Conservation (phyloP, 2,113 vertebrate genomes). For the Nothocercus julius region DNA sequence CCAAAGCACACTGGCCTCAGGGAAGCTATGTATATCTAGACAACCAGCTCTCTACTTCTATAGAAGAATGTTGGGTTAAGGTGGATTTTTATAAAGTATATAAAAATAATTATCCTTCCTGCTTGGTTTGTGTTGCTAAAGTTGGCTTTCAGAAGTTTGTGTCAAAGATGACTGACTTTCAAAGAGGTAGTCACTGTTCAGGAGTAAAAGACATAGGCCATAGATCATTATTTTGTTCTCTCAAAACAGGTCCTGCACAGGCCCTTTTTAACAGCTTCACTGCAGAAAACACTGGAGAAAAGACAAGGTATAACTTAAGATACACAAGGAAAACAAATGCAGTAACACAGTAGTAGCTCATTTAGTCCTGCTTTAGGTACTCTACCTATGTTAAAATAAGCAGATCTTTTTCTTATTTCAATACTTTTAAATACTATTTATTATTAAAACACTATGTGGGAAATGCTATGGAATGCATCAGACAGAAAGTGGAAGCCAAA, state of each 20-base stretch:
- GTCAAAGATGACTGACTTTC: conserved; percentile 30
- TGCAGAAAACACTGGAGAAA: neutral
- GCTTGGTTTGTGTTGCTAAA: conserved; percentile 4
- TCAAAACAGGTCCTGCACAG: neutral
- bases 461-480: neutral
- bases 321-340: neutral
- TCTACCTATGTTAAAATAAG: neutral
- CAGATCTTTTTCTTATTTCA: neutral
- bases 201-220: neutral
- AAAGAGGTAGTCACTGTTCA: conserved; percentile 18
- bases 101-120: conserved; percentile 44
- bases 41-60: neutral
- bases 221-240: neutral
- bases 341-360: fast-evolving
- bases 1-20: neutral
- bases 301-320: neutral
- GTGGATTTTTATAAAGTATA: conserved; percentile 34
- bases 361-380: neutral
- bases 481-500: neutral
- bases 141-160: conserved; percentile 20
- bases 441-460: neutral
- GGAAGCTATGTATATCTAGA: neutral
- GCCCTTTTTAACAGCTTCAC: conserved; percentile 32
- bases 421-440: neutral
- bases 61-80: neutral